Conservation (phyloP, 2,113 vertebrate genomes). For the Hippocampus guttulatus region DNA sequence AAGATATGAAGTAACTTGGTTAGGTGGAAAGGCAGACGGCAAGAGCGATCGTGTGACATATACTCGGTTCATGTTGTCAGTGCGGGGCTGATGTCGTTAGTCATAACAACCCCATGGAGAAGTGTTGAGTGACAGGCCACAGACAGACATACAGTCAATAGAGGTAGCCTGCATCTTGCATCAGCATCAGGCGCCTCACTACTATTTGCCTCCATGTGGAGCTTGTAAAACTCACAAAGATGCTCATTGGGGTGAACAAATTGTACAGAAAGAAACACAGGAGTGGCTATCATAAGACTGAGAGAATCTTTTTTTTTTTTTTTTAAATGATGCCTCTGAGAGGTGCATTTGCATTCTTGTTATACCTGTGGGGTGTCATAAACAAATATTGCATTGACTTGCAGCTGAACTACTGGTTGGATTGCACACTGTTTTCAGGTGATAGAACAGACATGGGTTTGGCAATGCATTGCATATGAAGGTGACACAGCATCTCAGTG, state of each 20-base stretch:
- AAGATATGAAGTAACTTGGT: neutral
- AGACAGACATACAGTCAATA: slow-evolving; percentile 58
- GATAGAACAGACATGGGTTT: neutral
- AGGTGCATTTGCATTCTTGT: neutral
- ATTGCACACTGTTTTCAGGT: neutral
- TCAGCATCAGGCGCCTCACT: slow-evolving; percentile 35
- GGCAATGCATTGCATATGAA: slow-evolving; percentile 26
- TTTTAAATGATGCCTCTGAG: neutral
- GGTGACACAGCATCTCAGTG: slow-evolving; percentile 6
- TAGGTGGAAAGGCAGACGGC: slow-evolving; percentile 1
- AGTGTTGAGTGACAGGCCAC: slow-evolving; percentile 52
- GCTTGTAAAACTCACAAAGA: slow-evolving; percentile 31
- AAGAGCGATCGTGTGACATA: slow-evolving; percentile 1
- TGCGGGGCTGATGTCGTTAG: slow-evolving; percentile 53
- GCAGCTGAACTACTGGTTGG: neutral
- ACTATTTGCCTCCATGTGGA: slow-evolving; percentile 25
- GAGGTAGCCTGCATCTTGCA: slow-evolving; percentile 49
- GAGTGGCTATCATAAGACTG: neutral
- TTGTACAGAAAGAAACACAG: neutral
- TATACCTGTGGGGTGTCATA: neutral
- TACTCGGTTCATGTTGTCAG: slow-evolving; percentile 49
- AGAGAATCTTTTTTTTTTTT: neutral
- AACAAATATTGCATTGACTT: slow-evolving; percentile 3
- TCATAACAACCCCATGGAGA: slow-evolving; percentile 58
- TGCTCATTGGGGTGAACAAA: slow-evolving; percentile 31